Percentiles rank a stretch among this genome's conserved stretches.
phyloP scores from a whole-genome alignment of 2,113 vertebrate genomes.

The Lucifuga dentata region DNA sequence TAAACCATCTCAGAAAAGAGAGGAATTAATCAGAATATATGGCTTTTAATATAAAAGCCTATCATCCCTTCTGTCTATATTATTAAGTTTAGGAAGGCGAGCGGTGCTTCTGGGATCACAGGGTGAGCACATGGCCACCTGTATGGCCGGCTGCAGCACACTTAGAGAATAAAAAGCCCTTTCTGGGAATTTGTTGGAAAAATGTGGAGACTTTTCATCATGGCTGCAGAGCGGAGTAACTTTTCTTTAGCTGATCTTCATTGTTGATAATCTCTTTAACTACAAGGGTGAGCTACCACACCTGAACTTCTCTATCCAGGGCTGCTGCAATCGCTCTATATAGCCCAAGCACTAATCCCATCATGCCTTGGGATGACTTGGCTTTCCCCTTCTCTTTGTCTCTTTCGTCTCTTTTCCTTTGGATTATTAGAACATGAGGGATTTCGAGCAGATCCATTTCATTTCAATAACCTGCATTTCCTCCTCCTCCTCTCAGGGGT shows the following conservation, averaged over 20 bases:
- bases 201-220: slow-evolving; percentile 76
- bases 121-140: slow-evolving; percentile 79
- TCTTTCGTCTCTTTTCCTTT: slow-evolving; percentile 29
- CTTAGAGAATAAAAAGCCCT: slow-evolving; percentile 88
- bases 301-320: slow-evolving; percentile 71
- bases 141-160: slow-evolving; percentile 50
- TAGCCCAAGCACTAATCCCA: slow-evolving; percentile 76
- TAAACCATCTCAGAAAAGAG: slow-evolving; percentile 35
- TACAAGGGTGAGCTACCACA: slow-evolving; percentile 74
- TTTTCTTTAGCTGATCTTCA: slow-evolving; percentile 85
- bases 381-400: slow-evolving; percentile 41
- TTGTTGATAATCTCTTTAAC: slow-evolving; percentile 88
- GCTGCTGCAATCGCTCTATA: slow-evolving; percentile 65
- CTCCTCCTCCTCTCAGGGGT: slow-evolving; percentile 3
- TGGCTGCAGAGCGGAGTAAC: slow-evolving; percentile 71
- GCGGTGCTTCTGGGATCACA: slow-evolving; percentile 79
- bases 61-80: slow-evolving; percentile 81
- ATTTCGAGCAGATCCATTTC: slow-evolving; percentile 71
- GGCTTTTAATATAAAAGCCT: slow-evolving; percentile 87
- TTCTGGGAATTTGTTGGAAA: slow-evolving; percentile 84
- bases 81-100: slow-evolving; percentile 90
- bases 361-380: slow-evolving; percentile 59
- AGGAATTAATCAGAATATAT: slow-evolving; percentile 92
- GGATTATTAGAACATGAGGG: slow-evolving; percentile 12
- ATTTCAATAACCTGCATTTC: slow-evolving; percentile 67